phyloP scores from a whole-genome alignment of 2,113 vertebrate genomes.

The Bucco capensis region DNA sequence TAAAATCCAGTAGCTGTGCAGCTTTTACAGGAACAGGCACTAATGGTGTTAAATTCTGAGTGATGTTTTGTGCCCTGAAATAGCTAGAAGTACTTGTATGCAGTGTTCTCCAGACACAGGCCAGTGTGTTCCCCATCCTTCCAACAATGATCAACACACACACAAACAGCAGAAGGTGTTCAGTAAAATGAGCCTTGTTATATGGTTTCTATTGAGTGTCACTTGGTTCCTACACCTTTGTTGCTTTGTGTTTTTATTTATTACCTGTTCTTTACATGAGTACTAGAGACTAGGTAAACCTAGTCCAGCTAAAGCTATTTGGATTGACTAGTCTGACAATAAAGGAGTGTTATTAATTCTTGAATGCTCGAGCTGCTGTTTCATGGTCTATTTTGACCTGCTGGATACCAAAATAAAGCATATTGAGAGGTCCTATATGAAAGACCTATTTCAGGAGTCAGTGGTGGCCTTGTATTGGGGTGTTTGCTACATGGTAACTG shows the following conservation, averaged over 20 bases:
- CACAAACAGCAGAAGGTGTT: not conserved
- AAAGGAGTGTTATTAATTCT: not conserved
- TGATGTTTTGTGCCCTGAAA: not conserved
- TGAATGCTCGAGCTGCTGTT: not conserved
- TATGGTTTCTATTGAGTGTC: accelerated
- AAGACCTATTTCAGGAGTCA: not conserved
- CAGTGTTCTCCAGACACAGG: not conserved
- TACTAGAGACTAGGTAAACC: not conserved
- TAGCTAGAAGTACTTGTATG: not conserved
- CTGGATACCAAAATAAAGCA: not conserved
- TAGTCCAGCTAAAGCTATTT: not conserved
- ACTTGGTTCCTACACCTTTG: not conserved
- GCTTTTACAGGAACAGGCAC: not conserved
- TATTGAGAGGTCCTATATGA: not conserved
- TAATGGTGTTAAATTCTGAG: not conserved
- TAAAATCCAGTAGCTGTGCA: not conserved
- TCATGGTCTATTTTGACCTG: not conserved
- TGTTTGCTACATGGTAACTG: not conserved
- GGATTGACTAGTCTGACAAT: not conserved
- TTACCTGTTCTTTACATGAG: not conserved
- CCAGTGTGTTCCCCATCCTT: accelerated
- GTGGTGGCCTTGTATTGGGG: not conserved
- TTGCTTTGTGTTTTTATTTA: not conserved
- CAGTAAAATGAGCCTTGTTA: not conserved
- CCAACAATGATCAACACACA: not conserved